Evolutionary conservation across 53 echinoderm and acorn worm species (phyloP).

Genomic region (Apostichopus leukothele): DNA sequence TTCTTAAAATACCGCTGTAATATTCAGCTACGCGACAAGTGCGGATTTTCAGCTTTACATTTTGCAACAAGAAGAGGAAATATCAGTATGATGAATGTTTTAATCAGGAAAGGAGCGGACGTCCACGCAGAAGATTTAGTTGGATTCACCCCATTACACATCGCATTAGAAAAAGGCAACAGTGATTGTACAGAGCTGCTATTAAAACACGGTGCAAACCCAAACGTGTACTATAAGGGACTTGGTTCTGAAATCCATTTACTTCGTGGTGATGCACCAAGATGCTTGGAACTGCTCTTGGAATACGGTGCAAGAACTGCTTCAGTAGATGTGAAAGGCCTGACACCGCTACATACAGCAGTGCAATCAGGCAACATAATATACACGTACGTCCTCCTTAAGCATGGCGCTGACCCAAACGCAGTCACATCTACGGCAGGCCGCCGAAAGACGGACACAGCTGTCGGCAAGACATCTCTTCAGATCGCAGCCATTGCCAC

Average conservation of each 20-base stretch:
- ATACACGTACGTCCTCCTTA: conserved; percentile 71
- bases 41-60: conserved; percentile 85
- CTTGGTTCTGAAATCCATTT: conserved; percentile 84
- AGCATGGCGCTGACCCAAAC: conserved; percentile 64
- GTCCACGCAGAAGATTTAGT: conserved; percentile 63
- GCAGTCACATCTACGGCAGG: conserved; percentile 42
- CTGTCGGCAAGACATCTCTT: conserved; percentile 58
- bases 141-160: conserved; percentile 72
- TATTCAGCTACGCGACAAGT: conserved; percentile 71
- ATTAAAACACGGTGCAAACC: conserved; percentile 76
- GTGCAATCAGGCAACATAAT: conserved; percentile 67
- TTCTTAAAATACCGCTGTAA: conserved; percentile 64
- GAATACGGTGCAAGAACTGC: conserved; percentile 84
- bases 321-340: conserved; percentile 60
- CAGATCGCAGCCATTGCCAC: conserved; percentile 68
- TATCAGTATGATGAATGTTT: conserved; percentile 40
- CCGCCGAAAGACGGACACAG: conserved; percentile 31
- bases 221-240: conserved; percentile 72
- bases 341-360: conserved; percentile 75
- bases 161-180: conserved; percentile 83
- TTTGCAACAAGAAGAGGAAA: conserved; percentile 69
- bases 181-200: conserved; percentile 65
- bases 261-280: conserved; percentile 62
- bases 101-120: conserved; percentile 59
- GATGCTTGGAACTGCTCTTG: conserved; percentile 74